Conservation (phyloP, 2,888 invertebrate species). For the Anthrax anthrax region DNA sequence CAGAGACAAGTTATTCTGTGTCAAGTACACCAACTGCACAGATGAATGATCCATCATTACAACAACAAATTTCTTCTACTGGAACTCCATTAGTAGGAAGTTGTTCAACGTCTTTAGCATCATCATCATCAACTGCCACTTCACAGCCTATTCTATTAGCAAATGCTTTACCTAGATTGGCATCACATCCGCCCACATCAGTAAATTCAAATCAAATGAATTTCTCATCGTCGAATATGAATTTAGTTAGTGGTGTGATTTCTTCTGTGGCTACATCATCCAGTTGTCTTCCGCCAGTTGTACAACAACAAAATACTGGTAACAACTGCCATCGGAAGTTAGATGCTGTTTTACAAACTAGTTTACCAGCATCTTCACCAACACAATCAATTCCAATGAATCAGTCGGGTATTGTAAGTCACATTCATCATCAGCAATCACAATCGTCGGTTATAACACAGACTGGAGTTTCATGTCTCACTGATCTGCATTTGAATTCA, state of each 20-base stretch:
- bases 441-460: slow-evolving; percentile 8
- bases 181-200: slow-evolving; percentile 30
- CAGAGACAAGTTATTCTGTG: slow-evolving; percentile 54
- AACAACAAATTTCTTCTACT: slow-evolving; percentile 12
- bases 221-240: slow-evolving; percentile 18
- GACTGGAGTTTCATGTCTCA: slow-evolving; percentile 16
- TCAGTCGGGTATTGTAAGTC: slow-evolving; percentile 4
- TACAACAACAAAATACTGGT: slow-evolving; percentile 2
- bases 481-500: slow-evolving; percentile 31
- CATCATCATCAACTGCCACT: slow-evolving; percentile 8
- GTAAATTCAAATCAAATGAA: slow-evolving; percentile 21
- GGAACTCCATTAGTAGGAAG: slow-evolving; percentile 16
- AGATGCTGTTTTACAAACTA: slow-evolving; percentile 10
- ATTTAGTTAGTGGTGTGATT: slow-evolving; percentile 1
- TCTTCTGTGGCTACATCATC: slow-evolving; percentile 8
- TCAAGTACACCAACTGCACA: slow-evolving; percentile 32
- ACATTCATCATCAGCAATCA: slow-evolving; percentile 6
- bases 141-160: slow-evolving; percentile 38
- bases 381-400: slow-evolving; percentile 6
- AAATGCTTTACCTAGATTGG: slow-evolving; percentile 39
- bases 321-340: slow-evolving; percentile 12
- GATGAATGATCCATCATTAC: slow-evolving; percentile 13
- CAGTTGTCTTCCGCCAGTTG: slow-evolving; percentile 5
- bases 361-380: slow-evolving; percentile 12
- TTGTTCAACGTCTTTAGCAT: slow-evolving; percentile 12